Conservation (phyloP, 2,797 vertebrate species). For the Artibeus jamaicensis region DNA sequence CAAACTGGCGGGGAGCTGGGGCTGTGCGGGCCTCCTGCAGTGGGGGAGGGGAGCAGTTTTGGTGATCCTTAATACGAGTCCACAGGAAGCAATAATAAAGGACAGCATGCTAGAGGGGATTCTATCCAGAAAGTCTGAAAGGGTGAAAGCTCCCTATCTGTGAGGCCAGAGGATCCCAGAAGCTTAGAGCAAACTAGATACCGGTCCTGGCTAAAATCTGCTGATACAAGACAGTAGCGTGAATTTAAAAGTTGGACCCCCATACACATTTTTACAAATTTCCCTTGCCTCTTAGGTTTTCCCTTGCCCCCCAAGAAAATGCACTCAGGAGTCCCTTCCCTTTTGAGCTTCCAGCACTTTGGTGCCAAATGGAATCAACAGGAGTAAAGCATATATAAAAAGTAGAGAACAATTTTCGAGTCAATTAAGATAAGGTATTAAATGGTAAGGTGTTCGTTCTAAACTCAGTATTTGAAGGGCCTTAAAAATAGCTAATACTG, state of each 20-base stretch:
- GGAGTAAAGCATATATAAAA: neutral
- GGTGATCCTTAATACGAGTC: neutral
- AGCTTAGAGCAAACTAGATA: neutral
- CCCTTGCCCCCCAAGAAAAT: neutral
- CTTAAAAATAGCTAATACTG: slow-evolving; percentile 7
- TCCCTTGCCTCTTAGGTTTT: neutral
- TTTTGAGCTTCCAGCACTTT: neutral
- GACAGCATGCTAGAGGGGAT: neutral
- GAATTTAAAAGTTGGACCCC: neutral
- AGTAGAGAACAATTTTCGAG: neutral
- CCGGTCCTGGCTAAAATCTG: neutral
- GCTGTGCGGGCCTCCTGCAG: slow-evolving; percentile 75
- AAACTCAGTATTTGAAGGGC: neutral
- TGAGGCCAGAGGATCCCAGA: neutral
- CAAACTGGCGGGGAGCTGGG: slow-evolving; percentile 80
- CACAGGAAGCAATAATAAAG: slow-evolving; percentile 26
- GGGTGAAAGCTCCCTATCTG: neutral
- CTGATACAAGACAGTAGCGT: neutral
- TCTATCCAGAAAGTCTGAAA: neutral
- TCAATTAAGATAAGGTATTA: neutral
- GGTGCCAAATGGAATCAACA: neutral
- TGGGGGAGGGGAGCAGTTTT: slow-evolving; percentile 35
- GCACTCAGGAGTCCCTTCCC: neutral
- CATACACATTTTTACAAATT: neutral
- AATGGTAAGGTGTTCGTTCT: neutral